These are phyloP conservation scores for Notocelia uddmanniana DNA, from an alignment of 2,888 invertebrate genomes.

Conservation along the genomic window DNA sequence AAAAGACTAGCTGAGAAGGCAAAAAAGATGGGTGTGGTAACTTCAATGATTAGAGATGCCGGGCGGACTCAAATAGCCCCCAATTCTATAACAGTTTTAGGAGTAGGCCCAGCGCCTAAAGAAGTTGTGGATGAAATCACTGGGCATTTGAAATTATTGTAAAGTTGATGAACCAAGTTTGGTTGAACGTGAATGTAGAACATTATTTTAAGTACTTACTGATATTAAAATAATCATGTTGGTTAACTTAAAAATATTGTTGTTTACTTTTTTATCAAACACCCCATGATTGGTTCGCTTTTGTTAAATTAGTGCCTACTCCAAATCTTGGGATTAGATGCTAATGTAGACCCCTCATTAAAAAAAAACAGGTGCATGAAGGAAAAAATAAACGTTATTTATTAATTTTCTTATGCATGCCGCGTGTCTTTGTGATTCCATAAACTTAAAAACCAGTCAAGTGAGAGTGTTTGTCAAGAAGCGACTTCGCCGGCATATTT, in stretches of 20 bases:
- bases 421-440: too few species aligned
- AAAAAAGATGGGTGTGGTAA: constrained; percentile 88
- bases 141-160: constrained; percentile 94
- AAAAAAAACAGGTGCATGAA: too few species aligned
- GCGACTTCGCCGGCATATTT: too few species aligned
- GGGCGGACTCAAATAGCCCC: constrained; percentile 97
- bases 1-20: constrained; percentile 89
- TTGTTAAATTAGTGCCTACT: too few species aligned
- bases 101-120: constrained; percentile 95
- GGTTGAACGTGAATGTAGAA: not conserved
- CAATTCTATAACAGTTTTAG: constrained; percentile 95
- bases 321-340: too few species aligned
- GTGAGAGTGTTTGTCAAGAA: too few species aligned
- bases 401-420: too few species aligned
- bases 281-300: too few species aligned
- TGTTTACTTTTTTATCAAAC: not conserved
- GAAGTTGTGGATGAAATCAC: constrained; percentile 92
- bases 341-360: too few species aligned
- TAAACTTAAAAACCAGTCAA: too few species aligned
- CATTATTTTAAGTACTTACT: constrained; percentile 7
- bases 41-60: constrained; percentile 94
- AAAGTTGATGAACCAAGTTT: constrained; percentile 49
- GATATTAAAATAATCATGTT: constrained; percentile 12
- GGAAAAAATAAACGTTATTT: too few species aligned
- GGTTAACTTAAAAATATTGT: not conserved